Conservation (phyloP, 2,113 vertebrate species). For the Cygnus buccinator region DNA sequence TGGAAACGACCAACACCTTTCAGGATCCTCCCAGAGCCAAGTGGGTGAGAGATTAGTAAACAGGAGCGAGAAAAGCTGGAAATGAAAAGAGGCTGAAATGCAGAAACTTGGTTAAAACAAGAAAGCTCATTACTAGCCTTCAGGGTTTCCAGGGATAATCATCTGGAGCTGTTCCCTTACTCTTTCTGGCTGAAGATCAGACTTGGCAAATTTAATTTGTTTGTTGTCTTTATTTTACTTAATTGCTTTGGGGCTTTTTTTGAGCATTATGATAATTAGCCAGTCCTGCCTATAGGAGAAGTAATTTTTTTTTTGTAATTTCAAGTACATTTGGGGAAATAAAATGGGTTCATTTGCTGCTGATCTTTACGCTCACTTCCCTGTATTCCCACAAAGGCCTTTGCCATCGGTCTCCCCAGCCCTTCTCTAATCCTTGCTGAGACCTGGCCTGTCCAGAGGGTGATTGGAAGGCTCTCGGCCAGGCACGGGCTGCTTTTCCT, state of each 20-base stretch:
- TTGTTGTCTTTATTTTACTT: constrained; percentile 7
- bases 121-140: neutral
- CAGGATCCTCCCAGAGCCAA: neutral
- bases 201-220: neutral
- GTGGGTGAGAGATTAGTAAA: neutral
- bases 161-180: neutral
- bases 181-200: neutral
- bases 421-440: neutral
- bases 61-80: neutral
- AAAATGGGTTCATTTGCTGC: neutral
- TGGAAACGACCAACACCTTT: neutral
- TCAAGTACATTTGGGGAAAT: neutral
- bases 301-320: neutral
- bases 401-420: neutral
- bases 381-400: neutral
- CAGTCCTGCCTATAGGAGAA: neutral
- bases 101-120: neutral
- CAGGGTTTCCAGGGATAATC: neutral
- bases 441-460: neutral
- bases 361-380: neutral
- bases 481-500: neutral
- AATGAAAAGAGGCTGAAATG: neutral
- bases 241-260: neutral
- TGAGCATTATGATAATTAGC: neutral
- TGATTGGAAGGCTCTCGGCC: neutral